These are phyloP conservation scores for Sebastes nivosus DNA, from an alignment of 2,797 vertebrate genomes.

Conservation along the genomic window DNA sequence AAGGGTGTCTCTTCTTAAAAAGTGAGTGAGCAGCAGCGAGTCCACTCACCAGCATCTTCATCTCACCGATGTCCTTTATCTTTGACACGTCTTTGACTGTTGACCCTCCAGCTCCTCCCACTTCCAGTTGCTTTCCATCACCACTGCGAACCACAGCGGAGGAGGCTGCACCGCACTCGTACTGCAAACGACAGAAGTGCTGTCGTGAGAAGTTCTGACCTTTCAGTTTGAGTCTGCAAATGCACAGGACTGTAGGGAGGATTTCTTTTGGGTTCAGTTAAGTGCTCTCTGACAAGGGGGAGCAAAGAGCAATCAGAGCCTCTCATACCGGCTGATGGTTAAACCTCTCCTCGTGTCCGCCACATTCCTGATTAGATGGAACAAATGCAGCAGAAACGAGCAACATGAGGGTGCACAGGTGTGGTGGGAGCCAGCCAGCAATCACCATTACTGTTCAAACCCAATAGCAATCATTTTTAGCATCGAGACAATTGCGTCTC, in stretches of 20 bases:
- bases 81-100: conserved; percentile 42
- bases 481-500: conserved; percentile 67
- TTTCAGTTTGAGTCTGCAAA: conserved; percentile 20
- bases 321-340: conserved; percentile 24
- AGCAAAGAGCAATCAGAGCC: conserved; percentile 57
- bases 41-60: conserved; percentile 69
- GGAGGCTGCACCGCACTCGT: conserved; percentile 31
- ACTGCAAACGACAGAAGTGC: conserved; percentile 51
- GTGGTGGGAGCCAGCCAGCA: conserved; percentile 74
- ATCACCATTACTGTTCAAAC: conserved; percentile 75
- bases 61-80: conserved; percentile 54
- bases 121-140: conserved; percentile 52
- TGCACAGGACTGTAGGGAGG: neutral
- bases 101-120: conserved; percentile 43
- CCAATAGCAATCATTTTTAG: conserved; percentile 75
- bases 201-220: neutral
- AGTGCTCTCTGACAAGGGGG: conserved; percentile 29
- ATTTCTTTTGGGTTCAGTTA: conserved; percentile 15
- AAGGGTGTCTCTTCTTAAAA: neutral
- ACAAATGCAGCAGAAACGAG: conserved; percentile 54
- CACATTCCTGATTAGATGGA: conserved; percentile 64
- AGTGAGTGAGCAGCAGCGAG: neutral
- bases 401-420: conserved; percentile 66
- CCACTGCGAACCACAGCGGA: conserved; percentile 16
- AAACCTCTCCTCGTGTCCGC: conserved; percentile 33